phyloP scores from a whole-genome alignment of 1,140 invertebrate species.

The Macrobrachium rosenbergii region DNA sequence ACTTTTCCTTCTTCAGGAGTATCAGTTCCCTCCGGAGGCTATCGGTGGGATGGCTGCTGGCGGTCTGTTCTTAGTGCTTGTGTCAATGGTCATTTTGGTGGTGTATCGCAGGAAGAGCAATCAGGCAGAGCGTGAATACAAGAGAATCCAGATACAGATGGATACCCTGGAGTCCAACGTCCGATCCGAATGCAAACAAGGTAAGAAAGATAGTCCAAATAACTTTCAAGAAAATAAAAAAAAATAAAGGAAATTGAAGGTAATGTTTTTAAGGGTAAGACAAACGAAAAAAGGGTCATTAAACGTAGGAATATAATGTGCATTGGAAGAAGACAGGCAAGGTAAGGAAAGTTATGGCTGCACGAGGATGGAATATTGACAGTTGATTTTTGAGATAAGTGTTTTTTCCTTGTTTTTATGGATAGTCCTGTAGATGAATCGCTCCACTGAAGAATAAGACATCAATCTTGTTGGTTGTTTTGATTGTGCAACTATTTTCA shows the following conservation, averaged over 20 bases:
- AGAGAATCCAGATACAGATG: conserved; percentile 98
- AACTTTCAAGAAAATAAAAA: not conserved
- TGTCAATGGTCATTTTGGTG: conserved; percentile 88
- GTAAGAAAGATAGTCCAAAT: conserved; percentile 12
- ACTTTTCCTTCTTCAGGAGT: conserved; percentile 54
- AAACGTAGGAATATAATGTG: not conserved
- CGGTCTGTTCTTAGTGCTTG: conserved; percentile 84
- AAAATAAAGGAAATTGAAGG: not conserved
- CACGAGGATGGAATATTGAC: too few species aligned
- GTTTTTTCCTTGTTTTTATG: not conserved
- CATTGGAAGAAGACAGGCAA: not conserved
- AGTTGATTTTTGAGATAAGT: not conserved
- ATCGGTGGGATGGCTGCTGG: conserved; percentile 89
- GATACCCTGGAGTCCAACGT: conserved; percentile 98
- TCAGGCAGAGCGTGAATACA: conserved; percentile 95
- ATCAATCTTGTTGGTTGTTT: too few species aligned
- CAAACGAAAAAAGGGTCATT: not conserved
- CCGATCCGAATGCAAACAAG: conserved; percentile 96
- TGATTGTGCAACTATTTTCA: too few species aligned
- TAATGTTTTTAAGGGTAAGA: not conserved
- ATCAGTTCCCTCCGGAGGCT: conserved; percentile 88
- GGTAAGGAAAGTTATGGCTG: not conserved
- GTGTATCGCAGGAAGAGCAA: conserved; percentile 93
- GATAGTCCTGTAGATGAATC: too few species aligned
- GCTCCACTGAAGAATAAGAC: too few species aligned